Conservation (phyloP, 2,888 invertebrate genomes). For the Microplitis deprimator region DNA sequence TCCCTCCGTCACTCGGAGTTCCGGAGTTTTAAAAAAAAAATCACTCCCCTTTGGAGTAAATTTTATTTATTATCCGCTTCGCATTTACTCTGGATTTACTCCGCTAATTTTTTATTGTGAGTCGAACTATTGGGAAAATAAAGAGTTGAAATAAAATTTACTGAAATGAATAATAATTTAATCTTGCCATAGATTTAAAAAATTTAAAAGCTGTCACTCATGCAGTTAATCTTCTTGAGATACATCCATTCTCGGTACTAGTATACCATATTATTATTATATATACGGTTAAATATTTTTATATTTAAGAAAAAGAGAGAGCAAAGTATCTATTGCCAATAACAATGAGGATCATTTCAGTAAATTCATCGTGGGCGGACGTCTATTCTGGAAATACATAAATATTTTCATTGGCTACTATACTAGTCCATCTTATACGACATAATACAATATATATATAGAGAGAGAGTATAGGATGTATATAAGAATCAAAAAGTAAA, state of each 20-base stretch:
- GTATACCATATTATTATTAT: neutral
- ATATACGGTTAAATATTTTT: slow-evolving; percentile 11
- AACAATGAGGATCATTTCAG: neutral
- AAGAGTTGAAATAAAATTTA: neutral
- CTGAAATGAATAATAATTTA: neutral
- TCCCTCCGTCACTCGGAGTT: too few relatives aligned
- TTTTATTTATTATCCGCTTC: too few relatives aligned
- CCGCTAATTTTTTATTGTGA: neutral
- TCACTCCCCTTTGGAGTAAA: too few relatives aligned
- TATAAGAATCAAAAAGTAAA: neutral
- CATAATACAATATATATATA: slow-evolving; percentile 24
- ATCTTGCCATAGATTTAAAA: neutral
- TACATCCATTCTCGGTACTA: neutral
- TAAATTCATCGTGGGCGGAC: slow-evolving; percentile 30
- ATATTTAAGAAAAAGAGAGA: slow-evolving; percentile 32
- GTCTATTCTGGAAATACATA: slow-evolving; percentile 57
- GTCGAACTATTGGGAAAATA: neutral
- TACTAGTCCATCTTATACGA: slow-evolving; percentile 35
- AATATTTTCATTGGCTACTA: slow-evolving; percentile 61
- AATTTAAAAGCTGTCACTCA: slow-evolving; percentile 1
- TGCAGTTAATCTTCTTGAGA: neutral
- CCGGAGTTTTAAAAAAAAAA: too few relatives aligned
- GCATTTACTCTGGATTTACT: too few relatives aligned
- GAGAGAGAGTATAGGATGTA: slow-evolving; percentile 1
- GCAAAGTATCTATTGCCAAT: slow-evolving; percentile 38